Evolutionary conservation across 2,113 vertebrate genomes (phyloP), one percentile per base, ranked within the genome.

Genomic region (Turdus rufiventris): DNA sequence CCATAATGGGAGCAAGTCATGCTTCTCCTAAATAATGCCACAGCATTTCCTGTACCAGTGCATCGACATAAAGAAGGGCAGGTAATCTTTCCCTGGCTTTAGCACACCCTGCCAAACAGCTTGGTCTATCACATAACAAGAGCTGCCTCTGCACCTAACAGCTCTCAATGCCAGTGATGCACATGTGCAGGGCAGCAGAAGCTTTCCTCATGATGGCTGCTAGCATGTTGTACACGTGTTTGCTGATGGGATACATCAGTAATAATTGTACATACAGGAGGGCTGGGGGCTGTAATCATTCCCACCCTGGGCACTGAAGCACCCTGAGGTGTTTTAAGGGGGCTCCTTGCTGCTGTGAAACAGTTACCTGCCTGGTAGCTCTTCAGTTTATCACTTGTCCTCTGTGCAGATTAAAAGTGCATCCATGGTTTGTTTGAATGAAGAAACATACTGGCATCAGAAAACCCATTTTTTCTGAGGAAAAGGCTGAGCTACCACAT

Each of bases 121-220:
- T 18, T 62, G 21, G 23, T 40, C 42, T 71, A 18, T 26, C n/a
- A 28, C 56, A 36, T 4, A n/a, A 13, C 43, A 47, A 63, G 38
- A 26, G 6, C 26, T 34, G 16, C 4, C 29, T 62, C 56, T 2
- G 4, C 14, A n/a, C 12, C 16, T 62, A 42, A 12, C 68, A 89
- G 38, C n/a, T 62, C 34, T 34, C 3, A 0, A 0, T 34, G 43
- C 19, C 51, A 47, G 8, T 5, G 25, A 25, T 14, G 6, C 48
- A 47, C 12, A 21, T 29, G 63, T 57, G 12, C 1, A 6, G 31
- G 42, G 24, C 56, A 63, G 33, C 36, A 63, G 58, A 28, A 47
- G 13, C 16, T 63, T 78, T 56, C 36, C 40, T 68, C 2, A 2
- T 21, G 29, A 29, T 7, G 7, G 13, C 24, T 54, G 23, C 21